Percentiles rank a stretch among this genome's conserved stretches.
These are phyloP conservation scores for Oscheius onirici DNA, from an alignment of 2,888 invertebrate species.

Conservation along the genomic window DNA sequence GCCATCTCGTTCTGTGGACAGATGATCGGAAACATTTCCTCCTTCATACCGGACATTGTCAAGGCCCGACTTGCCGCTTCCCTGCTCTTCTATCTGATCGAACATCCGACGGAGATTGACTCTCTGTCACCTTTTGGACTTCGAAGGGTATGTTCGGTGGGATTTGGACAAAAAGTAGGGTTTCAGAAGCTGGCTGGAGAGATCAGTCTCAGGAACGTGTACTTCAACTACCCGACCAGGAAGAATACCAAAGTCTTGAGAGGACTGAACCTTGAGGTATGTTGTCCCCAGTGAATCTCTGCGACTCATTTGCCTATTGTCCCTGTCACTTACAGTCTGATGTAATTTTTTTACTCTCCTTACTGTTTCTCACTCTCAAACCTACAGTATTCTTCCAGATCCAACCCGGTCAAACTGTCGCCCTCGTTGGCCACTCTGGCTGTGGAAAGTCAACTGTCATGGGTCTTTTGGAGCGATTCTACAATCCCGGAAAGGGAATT, in stretches of 20 bases:
- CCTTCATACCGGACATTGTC: constrained; percentile 74
- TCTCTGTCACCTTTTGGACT: constrained; percentile 61
- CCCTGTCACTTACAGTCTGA: too few species aligned
- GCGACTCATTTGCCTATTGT: background rate
- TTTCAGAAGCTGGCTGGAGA: constrained; percentile 69
- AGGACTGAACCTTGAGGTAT: constrained; percentile 68
- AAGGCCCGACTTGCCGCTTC: constrained; percentile 73
- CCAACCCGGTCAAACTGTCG: constrained; percentile 64
- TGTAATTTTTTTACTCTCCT: too few species aligned
- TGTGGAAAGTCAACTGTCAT: constrained; percentile 73
- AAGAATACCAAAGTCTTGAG: constrained; percentile 71
- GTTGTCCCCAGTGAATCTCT: background rate
- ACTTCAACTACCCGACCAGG: constrained; percentile 73
- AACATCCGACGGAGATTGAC: constrained; percentile 72
- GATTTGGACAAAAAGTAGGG: background rate
- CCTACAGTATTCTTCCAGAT: constrained; percentile 37
- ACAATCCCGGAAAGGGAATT: constrained; percentile 80
- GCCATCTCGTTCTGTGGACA: constrained; percentile 76
- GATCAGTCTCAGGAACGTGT: constrained; percentile 71
- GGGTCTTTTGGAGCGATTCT: constrained; percentile 81
- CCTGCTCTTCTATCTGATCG: constrained; percentile 72
- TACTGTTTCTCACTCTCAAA: too few species aligned
- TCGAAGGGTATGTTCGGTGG: constrained; percentile 34
- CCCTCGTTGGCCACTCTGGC: constrained; percentile 69
- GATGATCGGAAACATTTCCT: constrained; percentile 73